Evolutionary conservation across 2,888 invertebrate genomes (phyloP).

Genomic region (Trachelus tabidus): DNA sequence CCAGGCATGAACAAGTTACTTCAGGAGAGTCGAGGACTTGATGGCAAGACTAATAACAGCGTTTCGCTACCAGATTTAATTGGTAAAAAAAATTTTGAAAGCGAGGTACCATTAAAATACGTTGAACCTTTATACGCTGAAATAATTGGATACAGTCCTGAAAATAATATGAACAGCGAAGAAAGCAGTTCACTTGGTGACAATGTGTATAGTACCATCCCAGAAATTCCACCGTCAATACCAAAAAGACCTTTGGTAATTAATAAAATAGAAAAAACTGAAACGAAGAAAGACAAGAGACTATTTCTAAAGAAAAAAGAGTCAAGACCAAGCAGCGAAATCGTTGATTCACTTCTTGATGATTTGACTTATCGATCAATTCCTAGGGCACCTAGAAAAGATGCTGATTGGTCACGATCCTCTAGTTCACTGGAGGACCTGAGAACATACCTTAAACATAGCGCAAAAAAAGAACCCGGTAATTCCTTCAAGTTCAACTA

Average conservation of each 20-base stretch:
- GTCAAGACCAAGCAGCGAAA: slow-evolving; percentile 23
- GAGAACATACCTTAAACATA: not conserved
- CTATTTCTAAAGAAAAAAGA: slow-evolving; percentile 46
- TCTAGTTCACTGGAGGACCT: not conserved
- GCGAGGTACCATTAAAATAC: not conserved
- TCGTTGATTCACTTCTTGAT: slow-evolving; percentile 25
- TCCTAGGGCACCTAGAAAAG: slow-evolving; percentile 7
- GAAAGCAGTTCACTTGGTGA: not conserved
- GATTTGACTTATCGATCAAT: slow-evolving; percentile 20
- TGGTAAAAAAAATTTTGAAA: slow-evolving; percentile 2
- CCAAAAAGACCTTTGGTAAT: not conserved
- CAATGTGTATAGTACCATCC: not conserved
- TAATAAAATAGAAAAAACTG: not conserved
- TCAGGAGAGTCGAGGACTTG: slow-evolving; percentile 30
- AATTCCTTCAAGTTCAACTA: not conserved
- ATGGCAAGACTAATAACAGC: slow-evolving; percentile 23
- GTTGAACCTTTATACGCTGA: not conserved
- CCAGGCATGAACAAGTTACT: slow-evolving; percentile 50
- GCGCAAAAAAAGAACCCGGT: not conserved
- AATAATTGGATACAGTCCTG: not conserved
- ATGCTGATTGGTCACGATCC: not conserved
- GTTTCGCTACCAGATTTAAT: slow-evolving; percentile 25
- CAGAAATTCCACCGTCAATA: not conserved
- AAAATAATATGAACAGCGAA: not conserved
- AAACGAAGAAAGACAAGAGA: slow-evolving; percentile 23